These are phyloP conservation scores for Dicrostonyx torquatus DNA, from an alignment of 2,797 vertebrate species.

Conservation along the genomic window DNA sequence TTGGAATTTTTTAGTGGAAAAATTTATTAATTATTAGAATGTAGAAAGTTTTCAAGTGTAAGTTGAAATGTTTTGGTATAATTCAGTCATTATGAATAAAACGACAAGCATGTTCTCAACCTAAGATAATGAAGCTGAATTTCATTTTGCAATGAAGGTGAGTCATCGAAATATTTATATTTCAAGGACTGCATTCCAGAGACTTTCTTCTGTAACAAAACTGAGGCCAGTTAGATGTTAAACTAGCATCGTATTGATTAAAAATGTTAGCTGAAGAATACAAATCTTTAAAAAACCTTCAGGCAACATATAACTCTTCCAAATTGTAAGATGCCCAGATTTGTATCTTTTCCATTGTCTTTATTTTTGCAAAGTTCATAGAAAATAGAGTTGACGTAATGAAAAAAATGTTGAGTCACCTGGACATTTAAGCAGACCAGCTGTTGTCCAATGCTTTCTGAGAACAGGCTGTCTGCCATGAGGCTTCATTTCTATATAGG, in stretches of 20 bases:
- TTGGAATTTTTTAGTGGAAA: not conserved
- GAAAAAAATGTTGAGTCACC: not conserved
- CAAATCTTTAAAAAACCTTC: not conserved
- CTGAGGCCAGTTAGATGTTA: not conserved
- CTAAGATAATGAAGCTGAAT: not conserved
- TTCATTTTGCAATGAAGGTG: not conserved
- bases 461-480: not conserved
- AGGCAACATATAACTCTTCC: not conserved
- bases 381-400: not conserved
- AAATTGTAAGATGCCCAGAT: not conserved
- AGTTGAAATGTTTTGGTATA: not conserved
- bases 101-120: not conserved
- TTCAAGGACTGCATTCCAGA: not conserved
- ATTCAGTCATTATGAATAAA: not conserved
- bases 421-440: not conserved
- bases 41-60: not conserved
- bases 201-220: not conserved
- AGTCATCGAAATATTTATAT: not conserved
- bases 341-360: not conserved
- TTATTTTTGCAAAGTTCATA: not conserved
- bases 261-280: slow-evolving; percentile 16
- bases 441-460: not conserved
- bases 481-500: not conserved
- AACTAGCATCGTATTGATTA: not conserved
- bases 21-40: not conserved